phyloP scores from a whole-genome alignment of 2,888 invertebrate species.

The Galerucella pusilla region DNA sequence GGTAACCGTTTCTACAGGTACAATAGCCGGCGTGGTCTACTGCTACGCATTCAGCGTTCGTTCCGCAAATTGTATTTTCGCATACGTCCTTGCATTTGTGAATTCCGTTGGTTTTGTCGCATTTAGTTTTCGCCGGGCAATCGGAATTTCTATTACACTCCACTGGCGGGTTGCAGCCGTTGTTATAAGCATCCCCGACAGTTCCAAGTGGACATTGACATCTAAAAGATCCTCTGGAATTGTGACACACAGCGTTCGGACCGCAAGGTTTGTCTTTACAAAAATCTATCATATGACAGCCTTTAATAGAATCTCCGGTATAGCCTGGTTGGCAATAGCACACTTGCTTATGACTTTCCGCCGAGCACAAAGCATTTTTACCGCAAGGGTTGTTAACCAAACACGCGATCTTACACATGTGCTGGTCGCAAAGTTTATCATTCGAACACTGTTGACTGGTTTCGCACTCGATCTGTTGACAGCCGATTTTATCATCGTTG shows the following conservation, averaged over 20 bases:
- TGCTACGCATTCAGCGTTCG: constrained; percentile 85
- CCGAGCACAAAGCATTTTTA: constrained; percentile 85
- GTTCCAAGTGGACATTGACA: constrained; percentile 83
- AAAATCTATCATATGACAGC: constrained; percentile 81
- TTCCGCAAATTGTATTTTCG: constrained; percentile 80
- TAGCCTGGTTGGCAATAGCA: constrained; percentile 91
- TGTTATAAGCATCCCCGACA: constrained; percentile 86
- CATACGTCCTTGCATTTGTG: constrained; percentile 89
- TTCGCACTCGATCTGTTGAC: constrained; percentile 83
- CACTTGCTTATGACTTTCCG: constrained; percentile 81
- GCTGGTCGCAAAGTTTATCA: constrained; percentile 85
- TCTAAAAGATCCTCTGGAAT: constrained; percentile 81
- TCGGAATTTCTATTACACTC: constrained; percentile 84
- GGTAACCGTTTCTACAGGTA: constrained; percentile 81
- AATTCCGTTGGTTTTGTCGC: constrained; percentile 75
- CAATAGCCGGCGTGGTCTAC: constrained; percentile 82
- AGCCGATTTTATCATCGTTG: constrained; percentile 80
- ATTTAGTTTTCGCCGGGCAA: constrained; percentile 84
- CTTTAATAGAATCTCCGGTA: constrained; percentile 79
- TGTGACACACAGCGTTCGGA: constrained; percentile 82
- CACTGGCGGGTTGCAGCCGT: constrained; percentile 83
- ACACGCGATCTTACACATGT: constrained; percentile 89
- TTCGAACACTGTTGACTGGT: constrained; percentile 78
- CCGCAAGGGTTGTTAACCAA: constrained; percentile 86
- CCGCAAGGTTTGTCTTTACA: constrained; percentile 84